Evolutionary conservation across 2,113 vertebrate genomes (phyloP), one percentile per base, ranked within the genome.

Genomic region (Platysternon megacephalum): DNA sequence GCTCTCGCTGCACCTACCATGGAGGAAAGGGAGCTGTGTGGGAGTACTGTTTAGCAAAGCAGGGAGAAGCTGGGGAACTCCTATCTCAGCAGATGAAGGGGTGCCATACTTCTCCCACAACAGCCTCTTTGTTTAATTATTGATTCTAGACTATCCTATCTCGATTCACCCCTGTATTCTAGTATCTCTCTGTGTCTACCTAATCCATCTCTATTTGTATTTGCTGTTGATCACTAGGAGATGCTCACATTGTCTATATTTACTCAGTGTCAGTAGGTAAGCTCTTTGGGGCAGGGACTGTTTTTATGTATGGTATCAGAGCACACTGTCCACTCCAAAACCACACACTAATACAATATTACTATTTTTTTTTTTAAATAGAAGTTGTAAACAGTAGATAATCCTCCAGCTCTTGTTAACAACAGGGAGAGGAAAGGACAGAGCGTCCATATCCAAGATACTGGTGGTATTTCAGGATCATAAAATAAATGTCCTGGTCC

Each of bases 11-110:
- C 87, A 2, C 29, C 83, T 0, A 32, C 1, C 53, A 0, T 39
- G 42, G 8, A n/a, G 13, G 8, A 55, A 35, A 85, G 52, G 22
- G 78, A 0, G 79, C 49, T 78, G 85, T 4, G 2, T 0, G 0
- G 2, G 79, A 42, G 49, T 0, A 7, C 29, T 32, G 78, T 11
- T 82, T 2, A 2, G 11, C 29, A 6, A 10, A 26, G 0, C 9
- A 1, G 44, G 68, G 29, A 16, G 61, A 21, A 74, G 65, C 74
- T 6, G 26, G 11, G n/a, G 29, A 13, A 72, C 19, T 72, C 65
- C 17, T 39, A 21, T 39, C 35, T 72, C 65, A 72, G 35, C 19
- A 72, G 35, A 68, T 16, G 16, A 35, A 17, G n/a, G n/a, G 4
- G 16, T 68, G 35, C 65, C 17, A n/a, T 68, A 21, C 17, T 68